phyloP scores from a whole-genome alignment of 2,888 invertebrate genomes.

The Heteromurus nitidus region DNA sequence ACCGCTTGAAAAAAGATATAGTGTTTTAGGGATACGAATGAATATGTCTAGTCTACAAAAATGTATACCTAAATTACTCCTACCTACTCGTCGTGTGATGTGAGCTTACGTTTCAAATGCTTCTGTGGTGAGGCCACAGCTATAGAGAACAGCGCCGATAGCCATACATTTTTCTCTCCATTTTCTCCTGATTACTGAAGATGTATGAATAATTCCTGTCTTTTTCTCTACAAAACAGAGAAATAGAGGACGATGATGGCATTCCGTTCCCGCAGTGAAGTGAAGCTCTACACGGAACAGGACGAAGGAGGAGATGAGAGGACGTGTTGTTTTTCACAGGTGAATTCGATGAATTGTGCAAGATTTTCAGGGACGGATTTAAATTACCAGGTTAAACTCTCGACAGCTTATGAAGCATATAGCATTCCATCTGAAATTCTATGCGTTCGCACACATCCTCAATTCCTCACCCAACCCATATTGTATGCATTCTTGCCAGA shows the following conservation, averaged over 20 bases:
- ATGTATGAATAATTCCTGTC: conserved; percentile 29
- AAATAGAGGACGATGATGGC: conserved; percentile 24
- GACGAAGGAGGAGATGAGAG: conserved; percentile 23
- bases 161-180: conserved; percentile 1
- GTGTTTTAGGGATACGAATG: neutral
- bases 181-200: neutral
- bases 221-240: neutral
- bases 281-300: too few relatives aligned
- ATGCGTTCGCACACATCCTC: too few relatives aligned
- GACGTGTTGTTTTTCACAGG: conserved; percentile 38
- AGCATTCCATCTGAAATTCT: too few relatives aligned
- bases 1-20: neutral
- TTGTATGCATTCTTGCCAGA: too few relatives aligned
- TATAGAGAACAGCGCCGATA: neutral
- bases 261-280: too few relatives aligned
- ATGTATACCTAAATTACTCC: neutral
- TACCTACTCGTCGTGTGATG: neutral
- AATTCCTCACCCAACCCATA: too few relatives aligned
- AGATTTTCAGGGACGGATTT: conserved; percentile 37
- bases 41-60: neutral
- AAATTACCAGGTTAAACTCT: conserved; percentile 34
- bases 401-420: too few relatives aligned
- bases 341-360: conserved; percentile 29
- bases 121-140: conserved; percentile 22
- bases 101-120: conserved; percentile 22